Conservation (phyloP, 2,888 invertebrate species). For the Acleris cristana region DNA sequence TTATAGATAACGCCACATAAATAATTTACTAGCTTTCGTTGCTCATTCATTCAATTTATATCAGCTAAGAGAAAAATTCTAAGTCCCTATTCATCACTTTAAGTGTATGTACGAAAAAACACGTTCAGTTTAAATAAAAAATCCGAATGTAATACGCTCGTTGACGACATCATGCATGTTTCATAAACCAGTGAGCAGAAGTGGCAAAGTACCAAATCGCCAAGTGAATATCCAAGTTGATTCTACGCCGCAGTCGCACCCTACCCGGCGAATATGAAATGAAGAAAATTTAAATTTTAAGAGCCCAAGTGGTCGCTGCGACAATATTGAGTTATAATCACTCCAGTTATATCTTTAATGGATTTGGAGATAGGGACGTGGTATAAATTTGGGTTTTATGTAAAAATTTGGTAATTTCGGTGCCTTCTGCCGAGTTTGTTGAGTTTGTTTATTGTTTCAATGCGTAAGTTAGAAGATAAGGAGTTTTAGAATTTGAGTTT, state of each 20-base stretch:
- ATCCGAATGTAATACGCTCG: no score
- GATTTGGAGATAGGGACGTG: constrained; percentile 61
- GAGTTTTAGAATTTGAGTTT: background rate
- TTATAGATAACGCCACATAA: no score
- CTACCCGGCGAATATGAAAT: constrained; percentile 47
- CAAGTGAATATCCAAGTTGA: background rate
- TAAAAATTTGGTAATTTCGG: constrained; percentile 21
- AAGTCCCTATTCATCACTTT: no score
- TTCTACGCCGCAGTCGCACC: constrained; percentile 15
- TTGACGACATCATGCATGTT: no score
- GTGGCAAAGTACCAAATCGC: background rate
- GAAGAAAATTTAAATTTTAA: constrained; percentile 51
- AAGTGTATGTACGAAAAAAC: no score
- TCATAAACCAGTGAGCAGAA: background rate
- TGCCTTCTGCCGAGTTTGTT: constrained; percentile 16
- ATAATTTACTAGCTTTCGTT: no score
- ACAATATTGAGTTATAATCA: constrained; percentile 73
- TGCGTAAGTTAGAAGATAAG: background rate
- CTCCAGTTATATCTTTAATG: constrained; percentile 69
- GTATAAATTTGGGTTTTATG: constrained; percentile 15
- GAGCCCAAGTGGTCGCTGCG: constrained; percentile 46
- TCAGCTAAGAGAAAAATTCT: no score
- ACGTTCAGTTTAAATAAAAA: no score
- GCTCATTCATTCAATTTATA: no score
- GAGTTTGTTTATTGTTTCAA: constrained; percentile 16